phyloP scores from a whole-genome alignment of 1,140 invertebrate genomes.

The Idris sp. region DNA sequence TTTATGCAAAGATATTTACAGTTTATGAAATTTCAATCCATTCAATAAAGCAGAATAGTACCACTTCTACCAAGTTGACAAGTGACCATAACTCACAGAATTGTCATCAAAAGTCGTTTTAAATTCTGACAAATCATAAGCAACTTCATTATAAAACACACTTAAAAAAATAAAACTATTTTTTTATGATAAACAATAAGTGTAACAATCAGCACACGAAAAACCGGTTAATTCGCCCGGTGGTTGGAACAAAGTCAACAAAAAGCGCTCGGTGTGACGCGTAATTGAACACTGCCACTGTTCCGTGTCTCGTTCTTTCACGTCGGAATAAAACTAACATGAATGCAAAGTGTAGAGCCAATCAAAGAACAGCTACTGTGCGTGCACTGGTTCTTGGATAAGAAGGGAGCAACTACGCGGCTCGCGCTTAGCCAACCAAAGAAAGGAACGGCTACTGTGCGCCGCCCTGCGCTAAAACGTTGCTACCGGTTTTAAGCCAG shows the following conservation, averaged over 20 bases:
- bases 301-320: constrained; percentile 53
- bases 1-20: too few relatives aligned
- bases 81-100: too few relatives aligned
- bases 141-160: too few relatives aligned
- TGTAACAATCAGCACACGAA: too few relatives aligned
- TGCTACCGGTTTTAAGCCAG: constrained; percentile 75
- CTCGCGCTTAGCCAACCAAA: constrained; percentile 73
- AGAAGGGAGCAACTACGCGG: constrained; percentile 71
- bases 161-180: too few relatives aligned
- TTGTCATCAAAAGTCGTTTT: too few relatives aligned
- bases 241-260: background rate
- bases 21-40: too few relatives aligned
- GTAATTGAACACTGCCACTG: constrained; percentile 44
- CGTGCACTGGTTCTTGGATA: constrained; percentile 72
- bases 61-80: too few relatives aligned
- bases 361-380: constrained; percentile 70
- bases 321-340: constrained; percentile 58
- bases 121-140: too few relatives aligned
- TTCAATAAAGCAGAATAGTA: too few relatives aligned
- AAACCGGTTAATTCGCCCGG: too few relatives aligned
- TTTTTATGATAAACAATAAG: too few relatives aligned
- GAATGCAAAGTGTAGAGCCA: constrained; percentile 66
- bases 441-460: constrained; percentile 73
- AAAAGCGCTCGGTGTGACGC: constrained; percentile 5
- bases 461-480: constrained; percentile 73